Percentiles rank a stretch among this genome's conserved stretches.
Conservation (phyloP, 2,797 vertebrate species). For the Pseudochirops corinnae region DNA sequence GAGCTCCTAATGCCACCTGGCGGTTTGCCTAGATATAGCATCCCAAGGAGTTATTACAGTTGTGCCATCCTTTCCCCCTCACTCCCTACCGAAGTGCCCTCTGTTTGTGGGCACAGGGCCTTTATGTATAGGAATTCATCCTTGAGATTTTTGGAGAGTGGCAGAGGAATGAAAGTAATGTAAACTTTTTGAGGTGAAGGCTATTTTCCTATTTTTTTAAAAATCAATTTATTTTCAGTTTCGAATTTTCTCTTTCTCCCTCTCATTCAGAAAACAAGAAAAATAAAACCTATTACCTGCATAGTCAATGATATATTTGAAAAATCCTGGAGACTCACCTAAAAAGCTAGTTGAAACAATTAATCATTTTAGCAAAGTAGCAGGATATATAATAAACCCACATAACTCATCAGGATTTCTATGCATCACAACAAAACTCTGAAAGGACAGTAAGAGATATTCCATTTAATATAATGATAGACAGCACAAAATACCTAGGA, state of each 20-base stretch:
- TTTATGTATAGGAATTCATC: neutral
- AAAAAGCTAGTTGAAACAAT: neutral
- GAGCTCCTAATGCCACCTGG: neutral
- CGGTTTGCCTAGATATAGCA: neutral
- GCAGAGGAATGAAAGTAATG: neutral
- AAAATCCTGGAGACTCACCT: neutral
- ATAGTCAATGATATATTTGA: neutral
- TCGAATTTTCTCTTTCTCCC: neutral
- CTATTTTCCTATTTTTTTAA: neutral
- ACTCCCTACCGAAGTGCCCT: neutral
- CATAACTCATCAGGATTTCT: neutral
- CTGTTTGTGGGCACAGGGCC: neutral
- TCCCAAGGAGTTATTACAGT: neutral
- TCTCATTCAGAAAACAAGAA: neutral
- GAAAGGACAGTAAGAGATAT: neutral
- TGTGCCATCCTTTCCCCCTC: neutral
- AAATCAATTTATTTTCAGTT: neutral
- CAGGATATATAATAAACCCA: neutral
- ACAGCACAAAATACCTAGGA: neutral
- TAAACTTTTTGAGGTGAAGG: neutral
- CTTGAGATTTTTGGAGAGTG: neutral
- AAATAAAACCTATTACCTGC: neutral
- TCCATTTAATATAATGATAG: neutral
- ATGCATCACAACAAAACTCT: neutral
- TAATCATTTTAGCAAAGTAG: neutral